Evolutionary conservation across 2,888 invertebrate species (phyloP).

Genomic region (Ectemnius continuus): DNA sequence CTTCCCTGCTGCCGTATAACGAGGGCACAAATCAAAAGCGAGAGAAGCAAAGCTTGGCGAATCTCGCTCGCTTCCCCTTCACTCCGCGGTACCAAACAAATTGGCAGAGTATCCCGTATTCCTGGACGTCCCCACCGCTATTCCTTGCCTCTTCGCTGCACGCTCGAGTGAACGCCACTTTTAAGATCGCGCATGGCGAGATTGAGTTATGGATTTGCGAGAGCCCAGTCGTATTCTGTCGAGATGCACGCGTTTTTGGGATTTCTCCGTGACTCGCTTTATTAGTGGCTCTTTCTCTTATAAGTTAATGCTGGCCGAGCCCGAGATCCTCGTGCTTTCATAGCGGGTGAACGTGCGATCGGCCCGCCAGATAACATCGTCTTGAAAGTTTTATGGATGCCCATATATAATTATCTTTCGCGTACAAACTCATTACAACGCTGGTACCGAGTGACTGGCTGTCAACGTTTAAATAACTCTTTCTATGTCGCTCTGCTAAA

Average conservation of each 20-base stretch:
- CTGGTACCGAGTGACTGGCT: slow-evolving; percentile 43
- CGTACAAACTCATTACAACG: slow-evolving; percentile 37
- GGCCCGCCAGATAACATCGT: slow-evolving; percentile 45
- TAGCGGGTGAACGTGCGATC: slow-evolving; percentile 21
- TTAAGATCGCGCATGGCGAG: not conserved
- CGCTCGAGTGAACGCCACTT: not conserved
- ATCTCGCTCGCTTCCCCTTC: slow-evolving; percentile 49
- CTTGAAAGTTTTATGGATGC: slow-evolving; percentile 42
- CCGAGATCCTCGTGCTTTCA: slow-evolving; percentile 31
- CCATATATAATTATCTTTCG: slow-evolving; percentile 38
- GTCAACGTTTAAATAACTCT: slow-evolving; percentile 42
- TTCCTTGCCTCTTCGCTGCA: not conserved
- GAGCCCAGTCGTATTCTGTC: not conserved
- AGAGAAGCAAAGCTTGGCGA: slow-evolving; percentile 43
- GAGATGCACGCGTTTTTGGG: not conserved
- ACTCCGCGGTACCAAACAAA: slow-evolving; percentile 66
- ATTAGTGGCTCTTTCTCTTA: slow-evolving; percentile 6
- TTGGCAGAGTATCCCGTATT: slow-evolving; percentile 70
- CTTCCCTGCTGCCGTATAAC: slow-evolving; percentile 59
- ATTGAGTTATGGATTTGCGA: too few species aligned
- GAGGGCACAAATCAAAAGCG: slow-evolving; percentile 73
- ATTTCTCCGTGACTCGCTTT: not conserved
- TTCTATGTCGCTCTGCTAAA: not conserved
- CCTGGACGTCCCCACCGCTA: not conserved
- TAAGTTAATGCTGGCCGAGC: slow-evolving; percentile 5